Conservation (phyloP, 2,888 invertebrate species). For the Phalangium opilio region DNA sequence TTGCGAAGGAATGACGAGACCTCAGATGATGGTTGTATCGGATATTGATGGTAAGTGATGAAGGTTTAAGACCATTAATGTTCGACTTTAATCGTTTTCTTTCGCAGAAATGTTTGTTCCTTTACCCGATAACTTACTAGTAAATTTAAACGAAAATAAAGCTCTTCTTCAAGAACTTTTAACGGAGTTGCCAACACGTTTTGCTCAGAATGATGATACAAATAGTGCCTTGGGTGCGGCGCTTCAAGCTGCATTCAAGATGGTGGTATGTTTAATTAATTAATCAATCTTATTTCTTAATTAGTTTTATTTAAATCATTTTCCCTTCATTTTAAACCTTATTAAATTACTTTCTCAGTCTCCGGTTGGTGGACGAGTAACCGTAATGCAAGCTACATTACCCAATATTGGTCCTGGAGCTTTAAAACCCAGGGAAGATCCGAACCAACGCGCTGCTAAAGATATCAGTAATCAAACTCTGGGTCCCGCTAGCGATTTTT, state of each 20-base stretch:
- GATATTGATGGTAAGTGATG: conserved; percentile 20
- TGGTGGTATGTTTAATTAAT: conserved; percentile 47
- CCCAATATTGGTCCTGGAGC: conserved; percentile 60
- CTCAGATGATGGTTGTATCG: conserved; percentile 44
- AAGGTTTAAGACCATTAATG: too few species aligned
- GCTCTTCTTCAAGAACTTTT: conserved; percentile 59
- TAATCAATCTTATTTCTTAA: too few species aligned
- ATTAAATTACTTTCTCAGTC: conserved; percentile 37
- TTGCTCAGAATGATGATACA: conserved; percentile 42
- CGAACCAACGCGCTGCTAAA: conserved; percentile 59
- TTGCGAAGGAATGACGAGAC: conserved; percentile 62
- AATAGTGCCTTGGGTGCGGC: conserved; percentile 82
- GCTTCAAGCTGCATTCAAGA: conserved; percentile 74
- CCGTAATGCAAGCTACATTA: conserved; percentile 81
- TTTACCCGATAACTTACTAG: conserved; percentile 76
- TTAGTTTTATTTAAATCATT: background rate
- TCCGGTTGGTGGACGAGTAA: conserved; percentile 82
- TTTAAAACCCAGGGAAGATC: conserved; percentile 70
- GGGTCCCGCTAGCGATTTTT: conserved; percentile 93
- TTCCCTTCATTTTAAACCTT: background rate
- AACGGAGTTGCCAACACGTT: conserved; percentile 58
- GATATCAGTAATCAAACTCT: conserved; percentile 32
- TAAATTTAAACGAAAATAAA: conserved; percentile 71
- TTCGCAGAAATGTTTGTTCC: conserved; percentile 77
- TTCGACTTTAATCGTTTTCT: conserved; percentile 4